A percentile compares a stretch with the other conserved stretches of the same genome.
These are phyloP conservation scores for Beroe ovata DNA, from an alignment of 37 sponge, comb jelly and placozoan genomes.

Conservation along the genomic window DNA sequence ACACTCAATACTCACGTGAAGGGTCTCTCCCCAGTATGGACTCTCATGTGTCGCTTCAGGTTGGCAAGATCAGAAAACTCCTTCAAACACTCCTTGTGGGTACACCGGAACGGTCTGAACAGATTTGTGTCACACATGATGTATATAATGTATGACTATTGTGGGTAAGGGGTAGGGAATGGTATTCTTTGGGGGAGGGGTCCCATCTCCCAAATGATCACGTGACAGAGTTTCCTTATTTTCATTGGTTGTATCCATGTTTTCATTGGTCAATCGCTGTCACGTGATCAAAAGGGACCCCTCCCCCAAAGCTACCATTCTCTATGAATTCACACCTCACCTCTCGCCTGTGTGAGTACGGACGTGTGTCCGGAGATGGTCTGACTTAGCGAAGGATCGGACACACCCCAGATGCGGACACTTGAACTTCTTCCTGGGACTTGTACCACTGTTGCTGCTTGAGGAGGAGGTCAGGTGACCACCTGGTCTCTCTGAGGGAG, in stretches of 20 bases:
- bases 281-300: too few relatives aligned
- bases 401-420: constrained; percentile 46
- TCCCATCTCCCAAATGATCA: too few relatives aligned
- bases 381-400: constrained; percentile 48
- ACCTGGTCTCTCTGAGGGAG: too few relatives aligned
- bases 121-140: too few relatives aligned
- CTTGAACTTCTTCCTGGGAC: constrained; percentile 66
- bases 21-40: constrained; percentile 55
- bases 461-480: not conserved
- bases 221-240: too few relatives aligned
- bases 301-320: too few relatives aligned
- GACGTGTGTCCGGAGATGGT: constrained; percentile 61
- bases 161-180: too few relatives aligned
- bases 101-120: constrained; percentile 58
- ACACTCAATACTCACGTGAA: constrained; percentile 68
- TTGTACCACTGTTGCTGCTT: constrained; percentile 5
- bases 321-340: too few relatives aligned
- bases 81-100: constrained; percentile 31
- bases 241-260: too few relatives aligned
- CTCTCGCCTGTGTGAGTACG: constrained; percentile 55
- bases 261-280: too few relatives aligned
- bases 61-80: constrained; percentile 63
- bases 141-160: too few relatives aligned
- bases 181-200: not conserved
- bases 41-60: constrained; percentile 66